A percentile compares a stretch with the other conserved stretches of the same genome.
Evolutionary conservation across 2,113 vertebrate species (phyloP).

Genomic region (Oncorhynchus mykiss): DNA sequence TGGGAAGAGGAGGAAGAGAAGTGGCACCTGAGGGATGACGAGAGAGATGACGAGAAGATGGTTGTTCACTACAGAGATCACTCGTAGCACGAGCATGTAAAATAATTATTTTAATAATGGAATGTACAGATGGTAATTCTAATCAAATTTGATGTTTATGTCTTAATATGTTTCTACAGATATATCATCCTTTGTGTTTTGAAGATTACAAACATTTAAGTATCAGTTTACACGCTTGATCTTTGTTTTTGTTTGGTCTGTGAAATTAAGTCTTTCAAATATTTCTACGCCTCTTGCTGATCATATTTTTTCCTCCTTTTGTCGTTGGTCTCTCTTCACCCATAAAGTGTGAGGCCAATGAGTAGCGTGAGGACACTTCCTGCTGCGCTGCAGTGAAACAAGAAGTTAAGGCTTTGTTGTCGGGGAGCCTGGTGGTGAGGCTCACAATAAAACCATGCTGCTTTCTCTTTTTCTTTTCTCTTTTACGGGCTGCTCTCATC

Average conservation of each 20-base stretch:
- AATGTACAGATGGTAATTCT: background rate
- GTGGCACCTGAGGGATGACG: constrained; percentile 95
- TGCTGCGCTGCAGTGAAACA: constrained; percentile 80
- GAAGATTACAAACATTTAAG: constrained; percentile 97
- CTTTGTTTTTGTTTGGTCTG: no score
- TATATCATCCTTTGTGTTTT: constrained; percentile 95
- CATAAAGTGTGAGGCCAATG: constrained; percentile 82
- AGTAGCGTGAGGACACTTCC: constrained; percentile 48
- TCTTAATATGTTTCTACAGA: constrained; percentile 71
- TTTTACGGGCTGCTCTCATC: constrained; percentile 67
- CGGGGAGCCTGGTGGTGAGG: constrained; percentile 21
- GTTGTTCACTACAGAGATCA: no score
- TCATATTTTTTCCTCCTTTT: constrained; percentile 68
- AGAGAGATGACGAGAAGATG: constrained; percentile 78
- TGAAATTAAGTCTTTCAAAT: no score
- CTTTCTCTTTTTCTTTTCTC: background rate
- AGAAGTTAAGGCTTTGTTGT: constrained; percentile 73
- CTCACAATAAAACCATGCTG: constrained; percentile 31
- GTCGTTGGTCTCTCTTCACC: constrained; percentile 65
- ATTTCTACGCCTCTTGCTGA: no score
- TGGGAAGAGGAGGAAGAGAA: constrained; percentile 99
- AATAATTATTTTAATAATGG: no score
- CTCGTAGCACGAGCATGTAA: no score
- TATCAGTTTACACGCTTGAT: background rate
- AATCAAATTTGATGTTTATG: no score